Evolutionary conservation across 1,140 invertebrate species (phyloP), one percentile per base, ranked within the genome.

Genomic region (Apocrypta bakeri): DNA sequence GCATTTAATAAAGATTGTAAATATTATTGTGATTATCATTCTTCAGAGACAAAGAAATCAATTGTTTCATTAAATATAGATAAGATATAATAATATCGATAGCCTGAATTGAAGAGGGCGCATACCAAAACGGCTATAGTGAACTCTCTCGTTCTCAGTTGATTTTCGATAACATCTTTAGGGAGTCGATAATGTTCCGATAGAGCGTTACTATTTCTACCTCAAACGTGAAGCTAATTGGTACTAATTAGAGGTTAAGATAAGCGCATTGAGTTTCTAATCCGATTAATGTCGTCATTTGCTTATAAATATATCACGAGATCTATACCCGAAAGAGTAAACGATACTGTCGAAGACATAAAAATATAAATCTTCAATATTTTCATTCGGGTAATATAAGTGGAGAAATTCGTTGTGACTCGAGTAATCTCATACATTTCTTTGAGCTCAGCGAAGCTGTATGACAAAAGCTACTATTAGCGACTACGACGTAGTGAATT

Each of bases 151-250:
- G 21, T 29, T 31, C 12, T 63, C 33, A 9, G 3, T 37, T 37
- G 33, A 2, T 37, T 9, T 37, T 37, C 3, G 9, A 37, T 37
- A n/a, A 17, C 56, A 17, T 64, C 56, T 76, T 29, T 1, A 12
- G 56, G 74, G 56, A 64, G 12, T 0, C 31, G 31, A 76, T 76
- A 64, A 76, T 76, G 33, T 76, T 37, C 33, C 56, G 31, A 64
- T 37, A 0, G 33, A 11, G 24, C 63, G 63, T 66, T 25, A 25
- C 63, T 66, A 66, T 66, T 66, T 66, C 63, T 27, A 21, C 63
- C 63, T 76, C 29, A 24, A 64, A 37, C 31, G 56, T 29, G 48
- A 17, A 56, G 21, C 61, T 63, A 76, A 76, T 63, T 11, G 27
- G 3, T 25, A 24, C 1, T 76, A 64, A 64, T 76, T 76, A n/a